Percentiles rank a stretch among this genome's conserved stretches.
phyloP scores from a whole-genome alignment of 2,797 vertebrate species.

The Huso huso region DNA sequence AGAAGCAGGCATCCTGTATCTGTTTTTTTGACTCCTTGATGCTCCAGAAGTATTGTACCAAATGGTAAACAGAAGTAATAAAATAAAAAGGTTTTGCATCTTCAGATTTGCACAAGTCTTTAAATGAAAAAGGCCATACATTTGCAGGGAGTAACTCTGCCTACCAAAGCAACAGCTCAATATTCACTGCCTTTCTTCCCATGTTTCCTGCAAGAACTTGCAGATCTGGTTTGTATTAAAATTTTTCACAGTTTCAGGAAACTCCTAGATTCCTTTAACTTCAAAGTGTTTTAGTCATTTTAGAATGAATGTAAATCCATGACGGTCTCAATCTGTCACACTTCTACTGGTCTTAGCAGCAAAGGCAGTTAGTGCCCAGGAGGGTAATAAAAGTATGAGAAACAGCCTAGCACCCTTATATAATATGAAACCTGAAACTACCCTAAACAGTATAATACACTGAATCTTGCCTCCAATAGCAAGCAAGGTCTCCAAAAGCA shows the following conservation, averaged over 20 bases:
- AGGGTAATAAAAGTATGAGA: slow-evolving; percentile 2
- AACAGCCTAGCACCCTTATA: neutral
- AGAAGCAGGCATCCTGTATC: slow-evolving; percentile 18
- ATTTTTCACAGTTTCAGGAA: slow-evolving; percentile 46
- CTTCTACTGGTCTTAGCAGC: neutral
- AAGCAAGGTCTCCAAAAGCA: too few species aligned
- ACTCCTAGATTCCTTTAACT: slow-evolving; percentile 53
- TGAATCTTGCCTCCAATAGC: too few species aligned
- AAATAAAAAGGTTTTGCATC: slow-evolving; percentile 36
- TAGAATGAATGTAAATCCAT: slow-evolving; percentile 12
- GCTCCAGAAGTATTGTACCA: slow-evolving; percentile 37
- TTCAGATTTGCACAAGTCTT: slow-evolving; percentile 16
- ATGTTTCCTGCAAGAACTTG: neutral
- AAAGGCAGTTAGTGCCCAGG: slow-evolving; percentile 9
- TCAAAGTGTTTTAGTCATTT: slow-evolving; percentile 45
- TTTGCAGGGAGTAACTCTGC: neutral
- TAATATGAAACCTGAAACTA: slow-evolving; percentile 25
- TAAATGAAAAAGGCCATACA: neutral
- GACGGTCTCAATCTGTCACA: slow-evolving; percentile 17
- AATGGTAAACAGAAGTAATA: slow-evolving; percentile 41
- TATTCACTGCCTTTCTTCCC: neutral
- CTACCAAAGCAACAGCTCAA: slow-evolving; percentile 11
- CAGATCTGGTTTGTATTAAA: slow-evolving; percentile 59
- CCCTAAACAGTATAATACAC: neutral
- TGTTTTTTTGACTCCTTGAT: slow-evolving; percentile 25